Base-by-base conservation (phyloP, 2,113 vertebrate genomes). In the Genyomyrus donnyi region DNA sequence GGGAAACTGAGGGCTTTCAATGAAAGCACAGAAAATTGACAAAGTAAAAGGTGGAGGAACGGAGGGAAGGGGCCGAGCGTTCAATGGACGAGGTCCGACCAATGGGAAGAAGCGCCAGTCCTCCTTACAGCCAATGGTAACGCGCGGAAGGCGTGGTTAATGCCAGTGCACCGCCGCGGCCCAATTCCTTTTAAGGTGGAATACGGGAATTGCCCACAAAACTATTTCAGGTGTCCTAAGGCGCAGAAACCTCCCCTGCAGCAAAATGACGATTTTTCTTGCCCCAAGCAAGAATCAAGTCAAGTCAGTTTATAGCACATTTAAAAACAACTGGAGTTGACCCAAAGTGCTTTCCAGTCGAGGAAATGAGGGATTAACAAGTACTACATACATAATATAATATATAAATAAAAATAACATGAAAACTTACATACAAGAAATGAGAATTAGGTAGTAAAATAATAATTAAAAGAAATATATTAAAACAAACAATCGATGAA, bases 31-130 rank as follows among this genome's bases (percentile, higher is more conserved):
- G 93, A 93, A 31, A 94, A 94, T 90, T 94, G 94, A 96, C 94
- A 96, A 95, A 96, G 95, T 94, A 94, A 94, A 70, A 93, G 92
- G 94, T 95, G 96, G 96, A 95, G 94, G 95, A 89, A 42, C 35
- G 74, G 74, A 80, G 74, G 74, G 74, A 80, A 80, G 74, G 74
- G 74, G 74, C 35, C 35, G 89, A 45, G 83, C 91, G 91, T 92
- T 95, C 95, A 93, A 93, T 94, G 94, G 91, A 91, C 31, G 39
- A 35, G n/a, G 83, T 89, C 50, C 88, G 91, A 91, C 96, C 96
- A 96, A 96, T 96, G 2, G 88, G 77, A 31, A 89, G 24, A 48
- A 0, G 8, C 70, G 0, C 80, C 87, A 87, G 52, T 83, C 45
- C 66, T 87, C 21, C 9, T 10, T 21, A 6, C 1, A 92, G 87